Evolutionary conservation across 2,888 invertebrate genomes (phyloP).

Genomic region (Drosophila monieri): DNA sequence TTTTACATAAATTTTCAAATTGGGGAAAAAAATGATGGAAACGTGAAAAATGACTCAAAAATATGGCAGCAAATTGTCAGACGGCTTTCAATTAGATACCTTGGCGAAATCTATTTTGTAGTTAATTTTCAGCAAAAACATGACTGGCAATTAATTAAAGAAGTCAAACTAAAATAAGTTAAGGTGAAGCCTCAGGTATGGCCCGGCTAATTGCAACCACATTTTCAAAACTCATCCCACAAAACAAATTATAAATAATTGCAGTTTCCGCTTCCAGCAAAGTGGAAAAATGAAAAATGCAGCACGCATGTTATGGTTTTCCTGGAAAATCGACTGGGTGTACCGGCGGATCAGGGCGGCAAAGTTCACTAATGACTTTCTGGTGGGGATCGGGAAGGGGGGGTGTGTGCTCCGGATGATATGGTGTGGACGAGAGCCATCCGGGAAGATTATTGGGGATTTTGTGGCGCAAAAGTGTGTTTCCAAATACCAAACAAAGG

Average conservation of each 20-base stretch:
- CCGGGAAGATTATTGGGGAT: constrained; percentile 73
- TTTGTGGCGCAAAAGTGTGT: constrained; percentile 73
- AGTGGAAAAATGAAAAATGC: constrained; percentile 61
- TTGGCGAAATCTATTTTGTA: constrained; percentile 4
- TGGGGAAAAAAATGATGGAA: constrained; percentile 57
- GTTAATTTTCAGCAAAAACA: constrained; percentile 60
- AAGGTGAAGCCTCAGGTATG: constrained; percentile 32
- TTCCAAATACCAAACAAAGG: constrained; percentile 76
- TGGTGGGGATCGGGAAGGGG: not conserved
- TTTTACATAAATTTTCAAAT: constrained; percentile 73
- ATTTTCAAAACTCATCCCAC: constrained; percentile 21
- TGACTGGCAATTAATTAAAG: constrained; percentile 72
- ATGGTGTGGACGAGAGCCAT: constrained; percentile 27
- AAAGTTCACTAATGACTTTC: constrained; percentile 68
- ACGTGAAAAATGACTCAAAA: constrained; percentile 59
- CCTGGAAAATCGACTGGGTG: constrained; percentile 59
- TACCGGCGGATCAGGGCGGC: constrained; percentile 14
- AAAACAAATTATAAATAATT: constrained; percentile 77
- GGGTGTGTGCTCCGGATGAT: not conserved
- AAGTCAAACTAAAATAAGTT: constrained; percentile 4
- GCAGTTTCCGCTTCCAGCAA: constrained; percentile 65
- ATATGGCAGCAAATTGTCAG: constrained; percentile 76
- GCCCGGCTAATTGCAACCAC: constrained; percentile 58
- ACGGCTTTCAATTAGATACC: constrained; percentile 59
- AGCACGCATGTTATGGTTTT: constrained; percentile 57